Percentiles rank a stretch among this genome's conserved stretches.
These are phyloP conservation scores for Ormyrus nitidulus DNA, from an alignment of 2,888 invertebrate species.

Conservation along the genomic window DNA sequence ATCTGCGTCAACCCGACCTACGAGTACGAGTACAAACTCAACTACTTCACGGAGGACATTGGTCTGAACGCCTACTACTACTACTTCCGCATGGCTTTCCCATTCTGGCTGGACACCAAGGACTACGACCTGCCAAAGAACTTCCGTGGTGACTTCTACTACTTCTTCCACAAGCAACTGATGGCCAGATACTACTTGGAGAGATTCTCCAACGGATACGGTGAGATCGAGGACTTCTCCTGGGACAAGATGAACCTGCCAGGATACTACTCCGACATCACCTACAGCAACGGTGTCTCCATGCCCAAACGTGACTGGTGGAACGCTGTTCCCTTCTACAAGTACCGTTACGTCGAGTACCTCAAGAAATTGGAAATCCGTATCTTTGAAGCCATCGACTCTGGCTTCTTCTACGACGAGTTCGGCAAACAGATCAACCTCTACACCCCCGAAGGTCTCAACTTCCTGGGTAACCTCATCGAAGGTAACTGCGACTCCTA, in stretches of 20 bases:
- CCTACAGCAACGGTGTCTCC: constrained; percentile 80
- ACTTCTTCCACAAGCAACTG: constrained; percentile 82
- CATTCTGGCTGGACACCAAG: constrained; percentile 81
- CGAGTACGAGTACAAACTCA: constrained; percentile 79
- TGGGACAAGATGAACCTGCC: constrained; percentile 76
- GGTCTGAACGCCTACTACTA: constrained; percentile 83
- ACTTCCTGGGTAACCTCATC: constrained; percentile 78
- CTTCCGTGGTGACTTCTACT: constrained; percentile 81
- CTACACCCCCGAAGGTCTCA: constrained; percentile 76
- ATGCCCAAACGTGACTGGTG: constrained; percentile 79
- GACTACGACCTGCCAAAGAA: constrained; percentile 76
- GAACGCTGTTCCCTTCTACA: constrained; percentile 70
- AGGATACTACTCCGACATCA: constrained; percentile 80
- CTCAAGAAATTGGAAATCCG: constrained; percentile 62
- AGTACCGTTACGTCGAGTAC: constrained; percentile 65
- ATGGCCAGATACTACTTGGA: constrained; percentile 84
- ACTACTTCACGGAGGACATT: constrained; percentile 84
- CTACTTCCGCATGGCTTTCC: constrained; percentile 81
- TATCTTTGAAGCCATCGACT: constrained; percentile 69
- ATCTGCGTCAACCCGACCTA: constrained; percentile 74
- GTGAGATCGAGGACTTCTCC: constrained; percentile 79
- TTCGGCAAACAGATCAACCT: constrained; percentile 68
- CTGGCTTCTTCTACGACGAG: constrained; percentile 65
- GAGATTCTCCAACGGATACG: constrained; percentile 81
- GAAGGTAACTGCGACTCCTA: constrained; percentile 76